A percentile compares a stretch with the other conserved stretches of the same genome.
phyloP scores from a whole-genome alignment of 2,113 vertebrate genomes.

The Gila orcuttii region DNA sequence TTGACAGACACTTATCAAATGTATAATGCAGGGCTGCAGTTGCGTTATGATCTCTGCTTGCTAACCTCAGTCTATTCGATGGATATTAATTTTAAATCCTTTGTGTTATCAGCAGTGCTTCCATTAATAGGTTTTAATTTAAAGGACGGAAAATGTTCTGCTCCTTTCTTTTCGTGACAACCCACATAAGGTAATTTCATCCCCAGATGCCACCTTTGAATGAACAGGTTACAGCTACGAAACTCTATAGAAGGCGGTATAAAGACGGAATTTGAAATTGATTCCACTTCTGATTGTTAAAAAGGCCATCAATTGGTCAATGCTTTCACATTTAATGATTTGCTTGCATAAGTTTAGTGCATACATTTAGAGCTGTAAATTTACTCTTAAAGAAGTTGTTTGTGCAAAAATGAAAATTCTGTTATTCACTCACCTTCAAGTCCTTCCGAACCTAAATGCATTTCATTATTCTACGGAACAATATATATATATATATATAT shows the following conservation, averaged over 20 bases:
- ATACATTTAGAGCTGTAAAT: background rate
- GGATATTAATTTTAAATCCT: conserved; percentile 77
- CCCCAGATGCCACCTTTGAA: conserved; percentile 70
- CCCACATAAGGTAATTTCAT: conserved; percentile 69
- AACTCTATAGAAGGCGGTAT: conserved; percentile 71
- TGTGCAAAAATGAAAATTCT: background rate
- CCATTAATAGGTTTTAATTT: conserved; percentile 75
- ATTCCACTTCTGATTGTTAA: conserved; percentile 56
- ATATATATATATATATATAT: no score
- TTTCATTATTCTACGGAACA: background rate
- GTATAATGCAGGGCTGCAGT: background rate
- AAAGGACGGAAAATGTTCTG: conserved; percentile 66
- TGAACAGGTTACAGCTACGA: conserved; percentile 71
- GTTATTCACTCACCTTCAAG: background rate
- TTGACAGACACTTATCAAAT: conserved; percentile 7
- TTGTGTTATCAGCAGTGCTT: conserved; percentile 71
- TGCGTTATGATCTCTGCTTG: conserved; percentile 52
- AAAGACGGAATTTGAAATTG: conserved; percentile 65
- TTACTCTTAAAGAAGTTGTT: background rate
- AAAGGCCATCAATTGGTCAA: conserved; percentile 37
- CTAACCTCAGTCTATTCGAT: conserved; percentile 66
- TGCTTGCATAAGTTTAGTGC: background rate
- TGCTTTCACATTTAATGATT: background rate
- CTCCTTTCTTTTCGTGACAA: conserved; percentile 63
- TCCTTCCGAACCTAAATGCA: background rate